A percentile compares a stretch with the other conserved stretches of the same genome.
phyloP scores from a whole-genome alignment of 2,797 vertebrate species.

The Uromys caudimaculatus region DNA sequence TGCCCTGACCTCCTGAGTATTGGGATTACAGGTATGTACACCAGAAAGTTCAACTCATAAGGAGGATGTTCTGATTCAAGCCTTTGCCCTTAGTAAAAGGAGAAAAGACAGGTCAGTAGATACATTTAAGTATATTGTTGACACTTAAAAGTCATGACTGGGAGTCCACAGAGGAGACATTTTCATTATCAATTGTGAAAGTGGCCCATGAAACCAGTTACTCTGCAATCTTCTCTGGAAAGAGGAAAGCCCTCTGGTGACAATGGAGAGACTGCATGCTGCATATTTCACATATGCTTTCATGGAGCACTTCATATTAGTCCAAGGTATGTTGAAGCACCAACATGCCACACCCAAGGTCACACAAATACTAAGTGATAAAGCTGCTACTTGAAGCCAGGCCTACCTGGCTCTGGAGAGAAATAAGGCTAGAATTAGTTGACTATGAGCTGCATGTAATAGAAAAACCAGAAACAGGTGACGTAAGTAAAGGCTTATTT shows the following conservation, averaged over 20 bases:
- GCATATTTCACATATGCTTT: background rate
- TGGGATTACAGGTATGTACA: background rate
- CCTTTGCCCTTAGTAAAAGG: background rate
- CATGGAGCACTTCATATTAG: background rate
- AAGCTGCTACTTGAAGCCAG: background rate
- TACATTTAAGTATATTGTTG: background rate
- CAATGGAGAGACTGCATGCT: background rate
- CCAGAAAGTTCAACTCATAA: background rate
- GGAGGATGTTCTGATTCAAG: slow-evolving; percentile 12
- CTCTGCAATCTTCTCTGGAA: background rate
- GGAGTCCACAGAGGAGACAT: background rate
- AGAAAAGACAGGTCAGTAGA: background rate
- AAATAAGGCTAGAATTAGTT: background rate
- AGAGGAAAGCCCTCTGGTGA: background rate
- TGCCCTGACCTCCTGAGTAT: background rate
- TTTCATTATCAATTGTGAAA: background rate
- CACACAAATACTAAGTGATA: background rate
- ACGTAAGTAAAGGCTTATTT: background rate
- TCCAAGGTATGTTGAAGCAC: background rate
- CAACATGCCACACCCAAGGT: background rate
- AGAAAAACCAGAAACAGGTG: background rate
- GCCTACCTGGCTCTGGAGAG: background rate
- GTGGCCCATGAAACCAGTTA: background rate
- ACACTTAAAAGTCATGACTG: background rate
- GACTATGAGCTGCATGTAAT: background rate